Evolutionary conservation across 2,113 vertebrate species (phyloP), one percentile per base, ranked within the genome.

Genomic region (Chlamydotis undulata): DNA sequence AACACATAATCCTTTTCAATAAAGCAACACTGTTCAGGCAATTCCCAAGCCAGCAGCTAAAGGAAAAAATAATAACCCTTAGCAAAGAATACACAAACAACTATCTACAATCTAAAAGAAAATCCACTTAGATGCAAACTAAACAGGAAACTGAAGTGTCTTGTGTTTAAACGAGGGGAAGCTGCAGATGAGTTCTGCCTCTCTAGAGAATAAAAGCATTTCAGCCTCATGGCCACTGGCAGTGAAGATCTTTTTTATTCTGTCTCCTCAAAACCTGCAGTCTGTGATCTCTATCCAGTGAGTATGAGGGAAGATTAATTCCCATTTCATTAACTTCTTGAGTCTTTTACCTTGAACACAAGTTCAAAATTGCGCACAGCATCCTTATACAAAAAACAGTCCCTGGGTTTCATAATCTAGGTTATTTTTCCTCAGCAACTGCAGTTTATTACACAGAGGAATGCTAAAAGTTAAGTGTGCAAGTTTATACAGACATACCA

Each of bases 81-180:
- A 93, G 74, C 74, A 96, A 85, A 81, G 92, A 88, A 90, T 89
- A 95, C 90, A 97, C 93, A 97, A 96, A 96, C 96, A 95, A 90
- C 71, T 92, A 97, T 74, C 91, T 83, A 74, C 76, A 64, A 77
- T 87, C 90, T 90, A 77, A 97, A 96, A 97, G 81, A 96, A 95
- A 97, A 96, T 91, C 65, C 45, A 93, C 79, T 93, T 87, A 91
- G 74, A 95, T 80, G 74, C 73, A 93, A 97, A 95, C 87, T 93
- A 97, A 97, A 93, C 92, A 97, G 95, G 95, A 96, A 97, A 94
- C 90, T 59, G 83, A 96, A 95, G 95, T 95, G 91, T 94, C 89
- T 74, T 81, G 78, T 90, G 83, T 96, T 97, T 95, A 94, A 94
- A 94, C 63, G 78, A 95, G 52, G 76, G 95, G 89, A 96, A 93